phyloP scores from a whole-genome alignment of 2,113 vertebrate genomes.

The Plestiodon gilberti region DNA sequence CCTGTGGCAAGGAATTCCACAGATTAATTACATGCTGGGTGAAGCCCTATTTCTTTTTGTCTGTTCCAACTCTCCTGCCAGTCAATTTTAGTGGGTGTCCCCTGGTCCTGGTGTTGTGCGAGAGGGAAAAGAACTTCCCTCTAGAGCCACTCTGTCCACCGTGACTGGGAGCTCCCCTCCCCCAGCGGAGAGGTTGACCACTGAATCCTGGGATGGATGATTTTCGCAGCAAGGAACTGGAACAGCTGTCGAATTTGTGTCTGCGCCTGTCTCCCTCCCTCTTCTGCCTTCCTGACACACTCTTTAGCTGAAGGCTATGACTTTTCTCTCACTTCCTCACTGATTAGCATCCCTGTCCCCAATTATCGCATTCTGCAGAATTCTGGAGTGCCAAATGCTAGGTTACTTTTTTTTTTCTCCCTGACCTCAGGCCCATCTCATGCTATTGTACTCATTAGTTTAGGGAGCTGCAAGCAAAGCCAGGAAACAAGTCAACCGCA shows the following conservation, averaged over 20 bases:
- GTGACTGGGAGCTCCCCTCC: neutral
- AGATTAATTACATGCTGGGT: too few relatives aligned
- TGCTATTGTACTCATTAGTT: slow-evolving; percentile 39
- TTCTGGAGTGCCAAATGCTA: slow-evolving; percentile 6
- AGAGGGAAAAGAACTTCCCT: neutral
- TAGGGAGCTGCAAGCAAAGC: neutral
- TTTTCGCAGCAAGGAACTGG: neutral
- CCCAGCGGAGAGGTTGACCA: neutral
- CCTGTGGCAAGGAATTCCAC: too few relatives aligned
- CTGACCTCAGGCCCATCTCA: slow-evolving; percentile 22
- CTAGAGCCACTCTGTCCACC: neutral
- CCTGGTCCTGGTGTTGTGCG: too few relatives aligned
- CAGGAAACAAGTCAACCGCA: neutral
- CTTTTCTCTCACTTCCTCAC: neutral
- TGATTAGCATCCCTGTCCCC: slow-evolving; percentile 1
- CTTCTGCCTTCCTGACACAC: rapidly evolving
- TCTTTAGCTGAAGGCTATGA: slow-evolving; percentile 9
- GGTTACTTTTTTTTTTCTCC: neutral
- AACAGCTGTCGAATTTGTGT: neutral
- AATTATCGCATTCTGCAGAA: slow-evolving; percentile 15
- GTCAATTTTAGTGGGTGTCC: too few relatives aligned
- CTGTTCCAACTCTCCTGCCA: too few relatives aligned
- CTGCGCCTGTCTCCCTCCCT: neutral
- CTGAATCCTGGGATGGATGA: neutral
- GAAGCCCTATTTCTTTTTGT: too few relatives aligned